phyloP scores from a whole-genome alignment of 2,888 invertebrate species.

The Acrobasis suavella region DNA sequence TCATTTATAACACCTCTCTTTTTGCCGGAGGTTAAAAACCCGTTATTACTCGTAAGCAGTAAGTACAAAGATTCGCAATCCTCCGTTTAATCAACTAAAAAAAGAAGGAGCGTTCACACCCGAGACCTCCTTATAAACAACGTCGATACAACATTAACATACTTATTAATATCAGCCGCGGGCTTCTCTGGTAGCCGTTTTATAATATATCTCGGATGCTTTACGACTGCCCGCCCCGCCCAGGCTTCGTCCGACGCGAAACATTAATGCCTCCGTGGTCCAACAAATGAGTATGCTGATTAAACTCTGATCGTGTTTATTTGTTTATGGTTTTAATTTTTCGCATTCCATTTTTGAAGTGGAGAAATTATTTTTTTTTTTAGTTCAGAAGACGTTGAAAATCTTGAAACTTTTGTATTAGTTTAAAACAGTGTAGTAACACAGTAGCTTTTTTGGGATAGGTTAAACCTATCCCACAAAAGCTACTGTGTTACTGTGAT shows the following conservation, averaged over 20 bases:
- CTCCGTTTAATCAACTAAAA: constrained; percentile 25
- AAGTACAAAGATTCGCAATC: constrained; percentile 14
- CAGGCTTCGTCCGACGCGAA: constrained; percentile 50
- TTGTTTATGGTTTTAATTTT: constrained; percentile 41
- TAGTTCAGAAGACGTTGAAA: too few relatives aligned
- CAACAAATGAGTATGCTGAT: constrained; percentile 74
- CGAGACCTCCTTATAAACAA: constrained; percentile 31
- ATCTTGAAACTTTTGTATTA: too few relatives aligned
- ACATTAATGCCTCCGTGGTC: constrained; percentile 50
- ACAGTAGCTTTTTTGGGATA: too few relatives aligned
- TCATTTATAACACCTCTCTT: too few relatives aligned
- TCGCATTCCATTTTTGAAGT: constrained; percentile 20
- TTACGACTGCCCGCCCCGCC: constrained; percentile 68
- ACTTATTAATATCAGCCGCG: constrained; percentile 74
- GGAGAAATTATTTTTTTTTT: constrained; percentile 7
- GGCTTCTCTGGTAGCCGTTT: constrained; percentile 71
- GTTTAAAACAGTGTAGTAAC: too few relatives aligned
- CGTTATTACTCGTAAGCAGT: too few relatives aligned
- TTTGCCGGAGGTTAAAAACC: too few relatives aligned
- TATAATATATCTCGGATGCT: constrained; percentile 73
- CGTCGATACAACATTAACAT: constrained; percentile 63
- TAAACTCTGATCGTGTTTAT: constrained; percentile 59
- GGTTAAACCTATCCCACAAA: too few relatives aligned
- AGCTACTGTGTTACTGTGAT: too few relatives aligned
- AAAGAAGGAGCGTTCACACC: constrained; percentile 11